Base-by-base conservation (phyloP, 2,888 invertebrate species). In the Dimorphilus gyrociliatus region DNA sequence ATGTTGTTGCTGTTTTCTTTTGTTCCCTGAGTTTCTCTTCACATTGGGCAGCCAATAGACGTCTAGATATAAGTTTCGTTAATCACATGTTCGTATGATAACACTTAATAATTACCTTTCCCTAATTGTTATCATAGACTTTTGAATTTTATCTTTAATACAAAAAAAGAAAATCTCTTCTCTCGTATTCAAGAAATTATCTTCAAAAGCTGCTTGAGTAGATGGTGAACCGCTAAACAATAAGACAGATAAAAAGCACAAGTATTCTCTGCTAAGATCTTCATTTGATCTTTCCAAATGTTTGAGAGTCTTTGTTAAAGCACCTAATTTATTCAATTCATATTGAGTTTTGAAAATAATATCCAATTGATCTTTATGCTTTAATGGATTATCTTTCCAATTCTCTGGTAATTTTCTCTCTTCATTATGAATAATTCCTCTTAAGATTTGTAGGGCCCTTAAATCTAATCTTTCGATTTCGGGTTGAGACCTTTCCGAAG, bases 391-490 rank as follows among this genome's bases (percentile, higher is more conserved):
- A 24, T 49, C 44, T 24, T 47, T 43, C 44, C 51, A 50, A 33
- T 49, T 38, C 16, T 41, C 42, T 2, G 50, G 50, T 23, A 50
- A 29, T 19, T 39, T 40, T 19, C 49, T 27, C 28, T 51, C 47
- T 26, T 52, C 50, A 30, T 50, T 52, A 35, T 52, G 51, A 12
- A 50, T 51, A 31, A 51, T 32, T 4, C 46, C 46, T n/a, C 50
- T 33, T 6, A 50, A 28, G n/a, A 50, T 29, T 35, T 49, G 50
- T 24, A 50, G 38, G 31, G 48, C 48, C 12, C 49, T 33, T n/a
- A 42, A 34, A 29, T 50, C 50, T 18, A 48, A 32, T 16, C 41
- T 37, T 30, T 49, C 48, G 12, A 34, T 31, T 18, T 31, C 35
- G 14, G 25, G 16, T 7, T 27, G 30, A 14, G 16, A 4, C 5